Conservation (phyloP, 2,888 invertebrate genomes). For the Nymphalis urticae region DNA sequence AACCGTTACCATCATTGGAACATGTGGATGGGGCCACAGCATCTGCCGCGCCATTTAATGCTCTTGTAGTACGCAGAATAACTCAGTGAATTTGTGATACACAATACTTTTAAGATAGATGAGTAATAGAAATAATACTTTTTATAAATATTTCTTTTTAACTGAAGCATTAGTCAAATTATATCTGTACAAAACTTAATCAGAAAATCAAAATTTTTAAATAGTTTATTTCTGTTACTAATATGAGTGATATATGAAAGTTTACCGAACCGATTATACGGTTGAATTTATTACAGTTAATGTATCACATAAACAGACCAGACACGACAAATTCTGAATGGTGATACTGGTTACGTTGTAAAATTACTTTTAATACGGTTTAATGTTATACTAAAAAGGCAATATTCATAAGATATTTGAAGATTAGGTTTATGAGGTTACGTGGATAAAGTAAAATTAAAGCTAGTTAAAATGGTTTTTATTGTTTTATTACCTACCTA, state of each 20-base stretch:
- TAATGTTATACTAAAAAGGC: no score
- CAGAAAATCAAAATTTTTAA: no score
- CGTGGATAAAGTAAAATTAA: not conserved
- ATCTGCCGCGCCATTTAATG: conserved; percentile 87
- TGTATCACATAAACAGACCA: no score
- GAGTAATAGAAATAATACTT: not conserved
- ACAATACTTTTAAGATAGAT: not conserved
- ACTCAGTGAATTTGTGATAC: not conserved
- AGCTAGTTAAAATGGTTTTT: not conserved
- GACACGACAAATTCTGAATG: not conserved
- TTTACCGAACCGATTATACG: no score
- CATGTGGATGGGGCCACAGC: conserved; percentile 90
- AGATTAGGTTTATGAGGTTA: not conserved
- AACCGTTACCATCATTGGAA: conserved; percentile 83
- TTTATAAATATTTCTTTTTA: no score
- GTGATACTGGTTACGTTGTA: not conserved
- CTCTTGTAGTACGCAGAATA: conserved; percentile 80
- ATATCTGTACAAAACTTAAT: no score
- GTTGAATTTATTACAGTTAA: no score
- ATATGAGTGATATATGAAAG: no score
- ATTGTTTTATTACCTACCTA: no score
- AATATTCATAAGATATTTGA: no score
- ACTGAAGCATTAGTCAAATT: no score
- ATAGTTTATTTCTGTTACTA: no score
- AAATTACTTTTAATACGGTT: not conserved